phyloP scores from a whole-genome alignment of 2,888 invertebrate species.

The Eretmocerus hayati region DNA sequence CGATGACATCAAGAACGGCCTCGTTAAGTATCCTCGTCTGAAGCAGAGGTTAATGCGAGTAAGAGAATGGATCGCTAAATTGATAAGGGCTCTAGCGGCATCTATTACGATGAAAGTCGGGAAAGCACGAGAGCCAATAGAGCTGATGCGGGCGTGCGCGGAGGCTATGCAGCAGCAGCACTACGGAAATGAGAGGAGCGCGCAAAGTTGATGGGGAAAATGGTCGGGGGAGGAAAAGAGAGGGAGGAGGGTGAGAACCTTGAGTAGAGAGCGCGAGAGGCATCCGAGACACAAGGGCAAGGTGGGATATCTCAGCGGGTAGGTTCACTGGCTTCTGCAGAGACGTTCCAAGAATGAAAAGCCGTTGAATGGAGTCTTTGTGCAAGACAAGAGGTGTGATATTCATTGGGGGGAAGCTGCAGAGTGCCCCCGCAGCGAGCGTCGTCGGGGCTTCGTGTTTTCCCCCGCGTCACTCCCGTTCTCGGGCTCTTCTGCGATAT shows the following conservation, averaged over 20 bases:
- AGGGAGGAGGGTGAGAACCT: slow-evolving; percentile 24
- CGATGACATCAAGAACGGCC: too few species aligned
- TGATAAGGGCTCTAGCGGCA: too few species aligned
- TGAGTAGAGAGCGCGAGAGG: slow-evolving; percentile 20
- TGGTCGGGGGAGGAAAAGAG: slow-evolving; percentile 1
- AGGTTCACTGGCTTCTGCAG: slow-evolving; percentile 9
- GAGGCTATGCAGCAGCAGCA: too few species aligned
- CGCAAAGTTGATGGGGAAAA: too few species aligned
- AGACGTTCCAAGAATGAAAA: slow-evolving; percentile 8
- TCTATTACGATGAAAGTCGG: too few species aligned
- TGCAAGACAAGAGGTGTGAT: slow-evolving; percentile 9
- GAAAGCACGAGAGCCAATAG: too few species aligned
- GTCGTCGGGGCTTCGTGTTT: background rate
- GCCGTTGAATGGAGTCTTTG: slow-evolving; percentile 14
- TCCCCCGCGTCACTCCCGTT: background rate
- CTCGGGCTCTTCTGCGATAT: background rate
- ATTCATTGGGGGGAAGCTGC: slow-evolving; percentile 7
- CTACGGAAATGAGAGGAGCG: too few species aligned
- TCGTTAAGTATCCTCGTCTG: too few species aligned
- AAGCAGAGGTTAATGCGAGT: too few species aligned
- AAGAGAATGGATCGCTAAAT: too few species aligned
- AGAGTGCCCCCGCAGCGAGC: background rate
- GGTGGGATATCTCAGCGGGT: too few species aligned
- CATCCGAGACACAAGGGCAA: slow-evolving; percentile 27
- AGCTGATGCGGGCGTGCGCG: too few species aligned